These are phyloP conservation scores for Parambassis ranga DNA, from an alignment of 2,797 vertebrate genomes.

Conservation along the genomic window DNA sequence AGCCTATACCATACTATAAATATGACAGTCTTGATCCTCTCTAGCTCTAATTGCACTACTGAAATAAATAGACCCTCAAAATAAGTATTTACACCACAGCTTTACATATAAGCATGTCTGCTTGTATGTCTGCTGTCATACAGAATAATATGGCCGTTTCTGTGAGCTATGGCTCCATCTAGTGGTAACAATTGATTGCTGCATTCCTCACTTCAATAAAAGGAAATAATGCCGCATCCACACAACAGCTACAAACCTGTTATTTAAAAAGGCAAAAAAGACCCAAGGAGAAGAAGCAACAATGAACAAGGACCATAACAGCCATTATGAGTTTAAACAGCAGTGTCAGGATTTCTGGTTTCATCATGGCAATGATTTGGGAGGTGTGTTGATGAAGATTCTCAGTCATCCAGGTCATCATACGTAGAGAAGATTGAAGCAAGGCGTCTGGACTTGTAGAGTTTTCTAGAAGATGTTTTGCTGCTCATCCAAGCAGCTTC, in stretches of 20 bases:
- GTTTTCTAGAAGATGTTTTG: too few species aligned
- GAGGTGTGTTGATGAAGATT: too few species aligned
- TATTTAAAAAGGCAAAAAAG: neutral
- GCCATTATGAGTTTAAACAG: neutral
- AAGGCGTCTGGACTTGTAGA: too few species aligned
- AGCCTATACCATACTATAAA: neutral
- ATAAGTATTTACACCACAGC: neutral
- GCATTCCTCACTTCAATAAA: neutral
- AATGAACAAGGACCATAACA: too few species aligned
- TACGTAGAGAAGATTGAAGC: too few species aligned
- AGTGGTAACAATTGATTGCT: conserved; percentile 20
- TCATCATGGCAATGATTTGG: conserved; percentile 23
- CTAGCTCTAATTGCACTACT: too few species aligned
- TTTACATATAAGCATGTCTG: neutral
- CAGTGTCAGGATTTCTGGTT: neutral
- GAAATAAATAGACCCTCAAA: neutral
- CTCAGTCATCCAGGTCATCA: too few species aligned
- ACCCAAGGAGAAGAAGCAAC: neutral
- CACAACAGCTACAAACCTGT: too few species aligned
- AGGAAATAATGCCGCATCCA: too few species aligned
- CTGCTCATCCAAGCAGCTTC: too few species aligned
- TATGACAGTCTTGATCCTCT: neutral
- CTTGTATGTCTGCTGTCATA: neutral
- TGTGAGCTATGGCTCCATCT: conserved; percentile 48
- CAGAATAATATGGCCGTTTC: neutral